A percentile compares a stretch with the other conserved stretches of the same genome.
Evolutionary conservation across 2,888 invertebrate genomes (phyloP).

Genomic region (Petrolisthes manimaculis): DNA sequence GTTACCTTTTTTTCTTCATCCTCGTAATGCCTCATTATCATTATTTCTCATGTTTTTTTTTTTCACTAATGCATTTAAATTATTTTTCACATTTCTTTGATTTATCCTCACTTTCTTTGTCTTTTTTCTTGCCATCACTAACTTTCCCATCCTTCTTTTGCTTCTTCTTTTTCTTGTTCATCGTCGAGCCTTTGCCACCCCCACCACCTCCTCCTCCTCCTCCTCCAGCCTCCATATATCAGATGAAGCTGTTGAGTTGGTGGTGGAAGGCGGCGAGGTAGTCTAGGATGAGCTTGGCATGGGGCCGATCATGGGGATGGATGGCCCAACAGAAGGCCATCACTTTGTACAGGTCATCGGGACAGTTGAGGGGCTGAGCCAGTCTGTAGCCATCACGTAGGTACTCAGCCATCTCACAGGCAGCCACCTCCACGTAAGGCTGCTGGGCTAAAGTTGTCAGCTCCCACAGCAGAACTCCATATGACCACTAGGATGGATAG

Average conservation of each 20-base stretch:
- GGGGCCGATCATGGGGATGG: slow-evolving; percentile 63
- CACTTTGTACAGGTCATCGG: slow-evolving; percentile 79
- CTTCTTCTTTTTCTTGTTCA: neutral
- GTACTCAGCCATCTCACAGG: slow-evolving; percentile 93
- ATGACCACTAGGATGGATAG: slow-evolving; percentile 67
- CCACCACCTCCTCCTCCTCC: slow-evolving; percentile 24
- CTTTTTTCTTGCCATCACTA: slow-evolving; percentile 21
- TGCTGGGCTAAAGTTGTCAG: slow-evolving; percentile 86
- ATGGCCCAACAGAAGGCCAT: slow-evolving; percentile 66
- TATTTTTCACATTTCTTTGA: neutral
- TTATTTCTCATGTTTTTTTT: neutral
- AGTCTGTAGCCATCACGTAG: slow-evolving; percentile 93
- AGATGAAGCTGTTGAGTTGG: slow-evolving; percentile 59
- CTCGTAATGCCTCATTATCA: too few species aligned
- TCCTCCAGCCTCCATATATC: slow-evolving; percentile 50
- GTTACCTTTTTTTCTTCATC: too few species aligned
- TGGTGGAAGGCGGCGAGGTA: slow-evolving; percentile 63
- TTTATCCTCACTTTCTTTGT: neutral
- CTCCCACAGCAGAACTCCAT: slow-evolving; percentile 67
- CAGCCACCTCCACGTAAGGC: slow-evolving; percentile 95
- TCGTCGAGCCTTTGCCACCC: slow-evolving; percentile 8
- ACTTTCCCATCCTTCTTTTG: slow-evolving; percentile 1
- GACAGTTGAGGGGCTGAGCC: slow-evolving; percentile 96
- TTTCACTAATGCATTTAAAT: neutral
- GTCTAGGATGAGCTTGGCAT: slow-evolving; percentile 62